These are phyloP conservation scores for Pteria penguin DNA, from an alignment of 2,888 invertebrate species.

Conservation along the genomic window DNA sequence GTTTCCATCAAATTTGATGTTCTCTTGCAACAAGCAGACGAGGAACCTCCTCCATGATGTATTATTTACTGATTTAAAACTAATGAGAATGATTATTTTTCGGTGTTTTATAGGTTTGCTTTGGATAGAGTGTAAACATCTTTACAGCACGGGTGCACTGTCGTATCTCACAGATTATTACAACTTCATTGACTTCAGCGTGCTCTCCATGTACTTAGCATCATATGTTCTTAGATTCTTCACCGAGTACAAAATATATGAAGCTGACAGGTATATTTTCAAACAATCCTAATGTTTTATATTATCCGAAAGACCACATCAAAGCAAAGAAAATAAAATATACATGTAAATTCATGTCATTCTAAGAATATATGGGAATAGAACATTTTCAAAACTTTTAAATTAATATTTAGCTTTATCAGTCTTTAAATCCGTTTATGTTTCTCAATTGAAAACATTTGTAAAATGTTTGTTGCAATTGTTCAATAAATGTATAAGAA, in stretches of 20 bases:
- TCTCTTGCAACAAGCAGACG: not conserved
- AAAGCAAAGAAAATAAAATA: too few species aligned
- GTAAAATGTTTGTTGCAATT: too few species aligned
- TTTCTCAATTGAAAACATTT: too few species aligned
- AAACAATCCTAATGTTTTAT: too few species aligned
- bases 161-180: constrained; percentile 79
- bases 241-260: constrained; percentile 77
- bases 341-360: too few species aligned
- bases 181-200: constrained; percentile 79
- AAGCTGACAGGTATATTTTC: constrained; percentile 78
- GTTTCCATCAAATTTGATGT: not conserved
- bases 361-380: too few species aligned
- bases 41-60: not conserved
- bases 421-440: too few species aligned
- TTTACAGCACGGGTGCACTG: constrained; percentile 77
- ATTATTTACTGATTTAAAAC: not conserved
- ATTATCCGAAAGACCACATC: too few species aligned
- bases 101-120: constrained; percentile 72
- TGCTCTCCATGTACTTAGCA: constrained; percentile 79
- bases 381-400: too few species aligned
- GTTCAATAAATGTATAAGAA: not conserved
- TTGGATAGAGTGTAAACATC: constrained; percentile 80
- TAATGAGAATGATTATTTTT: too few species aligned
- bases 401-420: too few species aligned
- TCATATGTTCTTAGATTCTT: constrained; percentile 79